Evolutionary conservation across 1,140 invertebrate species (phyloP).

Genomic region (Aphelenchoides fujianensis): DNA sequence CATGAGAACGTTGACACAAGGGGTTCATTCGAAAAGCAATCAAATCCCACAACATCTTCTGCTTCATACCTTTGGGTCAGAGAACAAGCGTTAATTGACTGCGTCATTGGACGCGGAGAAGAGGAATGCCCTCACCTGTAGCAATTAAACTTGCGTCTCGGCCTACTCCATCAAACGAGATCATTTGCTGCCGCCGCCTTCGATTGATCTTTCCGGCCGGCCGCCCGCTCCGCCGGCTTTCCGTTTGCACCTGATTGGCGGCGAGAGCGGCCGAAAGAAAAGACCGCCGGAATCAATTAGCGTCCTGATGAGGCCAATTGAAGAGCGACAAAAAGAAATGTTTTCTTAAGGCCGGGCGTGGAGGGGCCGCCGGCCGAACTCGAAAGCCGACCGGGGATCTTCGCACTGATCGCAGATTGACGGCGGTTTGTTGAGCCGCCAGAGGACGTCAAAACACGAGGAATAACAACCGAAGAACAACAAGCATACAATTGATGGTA

Average conservation of each 20-base stretch:
- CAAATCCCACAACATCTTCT: too few relatives aligned
- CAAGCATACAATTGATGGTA: too few relatives aligned
- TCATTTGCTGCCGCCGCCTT: background rate
- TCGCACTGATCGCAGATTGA: too few relatives aligned
- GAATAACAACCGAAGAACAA: too few relatives aligned
- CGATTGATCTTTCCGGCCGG: background rate
- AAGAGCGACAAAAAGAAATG: background rate
- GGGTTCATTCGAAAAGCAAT: too few relatives aligned
- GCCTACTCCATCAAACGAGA: background rate
- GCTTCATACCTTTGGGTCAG: too few relatives aligned
- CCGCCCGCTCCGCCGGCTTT: background rate
- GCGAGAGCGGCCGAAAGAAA: conserved; percentile 4
- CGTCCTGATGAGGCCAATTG: background rate
- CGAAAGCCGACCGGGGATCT: too few relatives aligned
- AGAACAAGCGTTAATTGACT: too few relatives aligned
- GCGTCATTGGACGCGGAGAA: background rate
- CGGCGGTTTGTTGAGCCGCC: too few relatives aligned
- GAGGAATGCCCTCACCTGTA: background rate
- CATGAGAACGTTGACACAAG: background rate
- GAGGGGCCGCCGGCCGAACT: too few relatives aligned
- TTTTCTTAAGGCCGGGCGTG: background rate
- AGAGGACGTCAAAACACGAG: too few relatives aligned
- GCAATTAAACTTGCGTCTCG: background rate
- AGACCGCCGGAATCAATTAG: background rate
- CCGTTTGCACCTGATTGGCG: background rate